phyloP scores from a whole-genome alignment of 2,113 vertebrate genomes.

The Gopherus evgoodei region DNA sequence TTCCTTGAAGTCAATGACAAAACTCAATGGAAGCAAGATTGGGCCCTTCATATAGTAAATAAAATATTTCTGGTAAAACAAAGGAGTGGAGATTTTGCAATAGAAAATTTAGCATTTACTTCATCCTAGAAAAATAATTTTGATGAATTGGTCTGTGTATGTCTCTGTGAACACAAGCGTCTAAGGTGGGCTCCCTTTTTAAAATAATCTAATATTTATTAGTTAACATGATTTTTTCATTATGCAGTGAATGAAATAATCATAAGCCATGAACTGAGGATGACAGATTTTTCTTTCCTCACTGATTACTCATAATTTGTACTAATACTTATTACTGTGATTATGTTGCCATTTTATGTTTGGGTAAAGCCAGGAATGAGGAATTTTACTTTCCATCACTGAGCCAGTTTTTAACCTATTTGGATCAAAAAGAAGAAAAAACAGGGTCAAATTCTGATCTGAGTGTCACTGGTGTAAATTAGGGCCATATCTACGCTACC shows the following conservation, averaged over 20 bases:
- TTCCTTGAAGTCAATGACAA: neutral
- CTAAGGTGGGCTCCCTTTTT: neutral
- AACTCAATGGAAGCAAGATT: neutral
- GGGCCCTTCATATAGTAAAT: neutral
- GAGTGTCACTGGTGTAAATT: neutral
- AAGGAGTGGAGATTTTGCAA: neutral
- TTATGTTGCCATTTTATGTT: constrained; percentile 48
- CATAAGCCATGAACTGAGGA: constrained; percentile 8
- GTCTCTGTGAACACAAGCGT: neutral
- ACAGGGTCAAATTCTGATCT: neutral
- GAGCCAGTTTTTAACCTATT: neutral
- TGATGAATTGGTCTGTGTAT: neutral
- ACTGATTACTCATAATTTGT: constrained; percentile 46
- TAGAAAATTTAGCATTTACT: neutral
- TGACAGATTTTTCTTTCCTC: constrained; percentile 27
- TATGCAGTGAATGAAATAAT: constrained; percentile 48
- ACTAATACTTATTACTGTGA: constrained; percentile 24
- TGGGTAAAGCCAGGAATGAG: constrained; percentile 20
- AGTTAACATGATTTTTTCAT: constrained; percentile 9
- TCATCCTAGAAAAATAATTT: neutral
- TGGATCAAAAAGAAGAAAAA: neutral
- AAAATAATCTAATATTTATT: constrained; percentile 17
- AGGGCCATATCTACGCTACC: too few relatives aligned
- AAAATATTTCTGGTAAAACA: neutral
- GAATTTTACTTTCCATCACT: neutral